Percentiles rank a stretch among this genome's conserved stretches.
These are phyloP conservation scores for Pachymerium ferrugineum DNA, from an alignment of 2,888 invertebrate species.

Conservation along the genomic window DNA sequence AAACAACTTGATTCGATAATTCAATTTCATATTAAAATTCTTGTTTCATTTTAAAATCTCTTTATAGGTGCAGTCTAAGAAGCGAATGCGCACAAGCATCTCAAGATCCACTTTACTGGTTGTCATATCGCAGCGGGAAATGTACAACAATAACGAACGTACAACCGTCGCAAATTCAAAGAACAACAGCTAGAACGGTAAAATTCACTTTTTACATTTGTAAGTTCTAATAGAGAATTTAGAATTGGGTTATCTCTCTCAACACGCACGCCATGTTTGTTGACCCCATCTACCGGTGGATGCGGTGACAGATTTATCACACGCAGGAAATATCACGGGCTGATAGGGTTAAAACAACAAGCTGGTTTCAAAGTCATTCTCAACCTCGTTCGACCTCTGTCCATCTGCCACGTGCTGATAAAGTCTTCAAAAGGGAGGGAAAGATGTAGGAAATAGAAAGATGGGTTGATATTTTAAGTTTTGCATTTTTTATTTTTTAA, in stretches of 20 bases:
- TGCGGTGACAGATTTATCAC: slow-evolving; percentile 24
- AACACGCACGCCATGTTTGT: slow-evolving; percentile 18
- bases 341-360: slow-evolving; percentile 27
- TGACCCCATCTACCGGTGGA: slow-evolving; percentile 8
- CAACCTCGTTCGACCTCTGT: slow-evolving; percentile 6
- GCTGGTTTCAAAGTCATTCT: neutral
- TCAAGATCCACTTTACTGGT: slow-evolving; percentile 89
- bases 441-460: neutral
- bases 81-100: slow-evolving; percentile 86
- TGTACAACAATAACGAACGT: slow-evolving; percentile 93
- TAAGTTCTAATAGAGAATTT: slow-evolving; percentile 1
- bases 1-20: slow-evolving; percentile 20
- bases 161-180: slow-evolving; percentile 81
- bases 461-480: too few species aligned
- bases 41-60: slow-evolving; percentile 30
- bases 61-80: slow-evolving; percentile 70
- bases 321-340: slow-evolving; percentile 18
- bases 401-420: slow-evolving; percentile 23
- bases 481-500: too few species aligned
- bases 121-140: slow-evolving; percentile 91
- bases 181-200: slow-evolving; percentile 83
- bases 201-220: slow-evolving; percentile 32
- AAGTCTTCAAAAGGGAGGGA: neutral
- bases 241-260: slow-evolving; percentile 2
- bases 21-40: neutral